A percentile compares a stretch with the other conserved stretches of the same genome.
Evolutionary conservation across 2,797 vertebrate genomes (phyloP).

Genomic region (Sebastes goodei): DNA sequence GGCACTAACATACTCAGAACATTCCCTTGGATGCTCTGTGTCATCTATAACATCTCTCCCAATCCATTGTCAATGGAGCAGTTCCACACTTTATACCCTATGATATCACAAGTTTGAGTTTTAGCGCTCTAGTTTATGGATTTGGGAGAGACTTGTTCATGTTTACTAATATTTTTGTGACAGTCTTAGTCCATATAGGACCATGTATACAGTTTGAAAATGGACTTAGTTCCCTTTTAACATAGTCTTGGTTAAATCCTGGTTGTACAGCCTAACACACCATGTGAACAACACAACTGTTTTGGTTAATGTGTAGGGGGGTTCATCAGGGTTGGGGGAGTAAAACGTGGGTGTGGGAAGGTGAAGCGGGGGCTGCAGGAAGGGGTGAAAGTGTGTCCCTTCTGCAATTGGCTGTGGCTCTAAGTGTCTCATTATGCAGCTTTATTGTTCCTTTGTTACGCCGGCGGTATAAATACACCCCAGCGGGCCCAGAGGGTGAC

Average conservation of each 20-base stretch:
- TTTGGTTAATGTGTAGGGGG: slow-evolving; percentile 71
- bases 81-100: too few species aligned
- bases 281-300: slow-evolving; percentile 28
- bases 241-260: slow-evolving; percentile 19
- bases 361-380: slow-evolving; percentile 66
- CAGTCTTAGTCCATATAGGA: too few species aligned
- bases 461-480: slow-evolving; percentile 80
- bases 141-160: too few species aligned
- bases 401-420: slow-evolving; percentile 85
- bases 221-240: neutral
- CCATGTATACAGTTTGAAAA: too few species aligned
- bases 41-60: too few species aligned
- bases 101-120: too few species aligned
- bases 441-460: slow-evolving; percentile 88
- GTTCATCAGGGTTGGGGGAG: slow-evolving; percentile 44
- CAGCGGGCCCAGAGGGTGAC: slow-evolving; percentile 68
- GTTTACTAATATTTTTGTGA: too few species aligned
- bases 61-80: too few species aligned
- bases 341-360: slow-evolving; percentile 67
- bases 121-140: too few species aligned
- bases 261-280: slow-evolving; percentile 49
- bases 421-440: slow-evolving; percentile 86
- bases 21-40: too few species aligned
- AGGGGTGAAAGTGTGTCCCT: slow-evolving; percentile 80
- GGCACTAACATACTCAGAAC: too few species aligned